A percentile compares a stretch with the other conserved stretches of the same genome.
These are phyloP conservation scores for Rhodeus uyekii DNA, from an alignment of 2,797 vertebrate genomes.

Conservation along the genomic window DNA sequence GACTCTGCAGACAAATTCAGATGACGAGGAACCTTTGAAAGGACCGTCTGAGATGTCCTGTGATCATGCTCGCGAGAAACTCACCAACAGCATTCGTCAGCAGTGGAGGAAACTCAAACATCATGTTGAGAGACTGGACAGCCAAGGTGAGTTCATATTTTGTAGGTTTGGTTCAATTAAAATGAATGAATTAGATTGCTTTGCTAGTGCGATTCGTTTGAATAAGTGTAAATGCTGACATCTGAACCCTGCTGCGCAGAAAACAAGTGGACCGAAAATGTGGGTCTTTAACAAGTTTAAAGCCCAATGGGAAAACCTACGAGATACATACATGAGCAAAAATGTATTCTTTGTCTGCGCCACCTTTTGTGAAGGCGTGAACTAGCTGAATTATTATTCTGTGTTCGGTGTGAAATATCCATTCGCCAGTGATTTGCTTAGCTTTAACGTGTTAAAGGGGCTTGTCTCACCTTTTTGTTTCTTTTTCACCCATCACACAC, in stretches of 20 bases:
- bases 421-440: too few species aligned
- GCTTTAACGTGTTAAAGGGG: too few species aligned
- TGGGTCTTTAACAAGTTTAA: too few species aligned
- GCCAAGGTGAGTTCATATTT: constrained; percentile 73
- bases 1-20: constrained; percentile 77
- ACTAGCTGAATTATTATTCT: too few species aligned
- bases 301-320: too few species aligned
- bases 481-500: too few species aligned
- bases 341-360: too few species aligned
- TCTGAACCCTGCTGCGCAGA: background rate
- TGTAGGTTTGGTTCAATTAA: background rate
- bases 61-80: constrained; percentile 87
- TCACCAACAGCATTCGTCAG: constrained; percentile 93
- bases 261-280: too few species aligned
- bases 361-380: too few species aligned
- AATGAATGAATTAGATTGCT: background rate
- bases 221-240: background rate
- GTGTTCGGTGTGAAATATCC: too few species aligned
- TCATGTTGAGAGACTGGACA: constrained; percentile 92
- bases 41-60: constrained; percentile 87
- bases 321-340: too few species aligned
- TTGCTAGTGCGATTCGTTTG: background rate
- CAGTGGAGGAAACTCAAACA: constrained; percentile 94
- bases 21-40: constrained; percentile 85
- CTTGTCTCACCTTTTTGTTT: too few species aligned